These are phyloP conservation scores for Collichthys lucidus DNA, from an alignment of 2,113 vertebrate genomes.

Conservation along the genomic window DNA sequence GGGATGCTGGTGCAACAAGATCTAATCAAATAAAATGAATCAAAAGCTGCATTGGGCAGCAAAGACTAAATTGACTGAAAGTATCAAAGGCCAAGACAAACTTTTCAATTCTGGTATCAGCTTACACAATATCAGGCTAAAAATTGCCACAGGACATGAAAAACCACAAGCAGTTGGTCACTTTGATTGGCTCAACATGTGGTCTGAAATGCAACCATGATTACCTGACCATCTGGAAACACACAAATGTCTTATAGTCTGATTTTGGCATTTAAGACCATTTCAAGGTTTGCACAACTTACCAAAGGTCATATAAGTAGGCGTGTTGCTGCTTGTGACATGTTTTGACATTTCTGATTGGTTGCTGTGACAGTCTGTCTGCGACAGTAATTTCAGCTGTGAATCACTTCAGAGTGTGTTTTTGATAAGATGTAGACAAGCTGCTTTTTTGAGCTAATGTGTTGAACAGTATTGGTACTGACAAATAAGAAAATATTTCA, in stretches of 20 bases:
- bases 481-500: slow-evolving; percentile 15
- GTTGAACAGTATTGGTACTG: not conserved
- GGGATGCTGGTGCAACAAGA: slow-evolving; percentile 18
- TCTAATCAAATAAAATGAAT: slow-evolving; percentile 43
- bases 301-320: no score
- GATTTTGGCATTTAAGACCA: no score
- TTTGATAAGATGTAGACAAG: not conserved
- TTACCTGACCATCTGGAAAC: not conserved
- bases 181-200: slow-evolving; percentile 1
- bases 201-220: not conserved
- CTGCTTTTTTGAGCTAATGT: not conserved
- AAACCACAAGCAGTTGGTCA: not conserved
- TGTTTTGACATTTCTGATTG: not conserved
- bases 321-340: not conserved
- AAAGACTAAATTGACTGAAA: slow-evolving; percentile 8
- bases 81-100: not conserved
- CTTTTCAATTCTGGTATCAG: not conserved
- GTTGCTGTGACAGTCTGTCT: not conserved
- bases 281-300: not conserved
- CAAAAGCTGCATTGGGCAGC: slow-evolving; percentile 26
- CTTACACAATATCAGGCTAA: slow-evolving; percentile 19
- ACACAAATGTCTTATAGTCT: not conserved
- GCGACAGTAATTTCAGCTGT: not conserved
- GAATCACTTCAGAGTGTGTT: not conserved
- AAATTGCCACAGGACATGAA: not conserved